A percentile compares a stretch with the other conserved stretches of the same genome.
These are phyloP conservation scores for Thamnophis elegans DNA, from an alignment of 2,797 vertebrate species.

Conservation along the genomic window DNA sequence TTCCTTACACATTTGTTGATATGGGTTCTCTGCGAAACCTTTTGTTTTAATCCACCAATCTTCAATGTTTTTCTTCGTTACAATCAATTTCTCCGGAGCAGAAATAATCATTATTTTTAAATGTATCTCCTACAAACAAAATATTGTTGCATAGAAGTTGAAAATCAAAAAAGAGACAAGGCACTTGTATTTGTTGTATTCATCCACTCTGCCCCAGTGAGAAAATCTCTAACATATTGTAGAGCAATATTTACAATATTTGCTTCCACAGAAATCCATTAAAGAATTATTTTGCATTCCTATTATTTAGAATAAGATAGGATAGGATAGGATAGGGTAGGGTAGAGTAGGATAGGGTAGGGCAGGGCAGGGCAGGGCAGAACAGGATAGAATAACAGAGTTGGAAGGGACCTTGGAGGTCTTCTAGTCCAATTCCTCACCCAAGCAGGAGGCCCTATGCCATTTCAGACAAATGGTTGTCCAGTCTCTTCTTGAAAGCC, in stretches of 20 bases:
- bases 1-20: background rate
- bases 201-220: background rate
- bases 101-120: background rate
- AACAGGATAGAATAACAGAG: background rate
- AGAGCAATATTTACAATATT: too few relatives aligned
- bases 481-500: background rate
- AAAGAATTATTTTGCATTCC: background rate
- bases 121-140: background rate
- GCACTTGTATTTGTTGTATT: background rate
- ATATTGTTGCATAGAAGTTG: background rate
- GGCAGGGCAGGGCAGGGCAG: too few relatives aligned
- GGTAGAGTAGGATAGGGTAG: background rate
- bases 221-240: background rate
- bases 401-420: background rate
- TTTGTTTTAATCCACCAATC: background rate
- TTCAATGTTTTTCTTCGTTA: background rate
- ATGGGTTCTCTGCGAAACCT: background rate
- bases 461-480: background rate
- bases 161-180: background rate
- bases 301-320: background rate
- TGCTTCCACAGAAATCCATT: background rate
- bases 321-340: too few relatives aligned
- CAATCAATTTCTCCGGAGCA: background rate
- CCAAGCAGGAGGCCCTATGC: background rate
- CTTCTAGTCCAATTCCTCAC: background rate